A percentile compares a stretch with the other conserved stretches of the same genome.
phyloP scores from a whole-genome alignment of 2,888 invertebrate species.

The Rhamnusium bicolor region DNA sequence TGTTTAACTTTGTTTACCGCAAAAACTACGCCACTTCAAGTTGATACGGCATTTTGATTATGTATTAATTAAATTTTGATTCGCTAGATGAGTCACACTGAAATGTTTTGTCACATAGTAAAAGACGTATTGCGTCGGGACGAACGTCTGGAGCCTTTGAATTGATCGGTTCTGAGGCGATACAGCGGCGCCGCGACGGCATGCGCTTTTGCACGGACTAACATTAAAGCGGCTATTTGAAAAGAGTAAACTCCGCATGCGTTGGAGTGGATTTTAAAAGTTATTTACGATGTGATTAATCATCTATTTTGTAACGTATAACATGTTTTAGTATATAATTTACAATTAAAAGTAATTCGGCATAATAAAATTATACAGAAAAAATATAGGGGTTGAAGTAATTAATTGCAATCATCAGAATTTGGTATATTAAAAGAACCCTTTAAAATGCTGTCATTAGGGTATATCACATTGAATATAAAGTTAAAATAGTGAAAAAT shows the following conservation, averaged over 20 bases:
- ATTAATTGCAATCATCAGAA: no score
- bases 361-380: no score
- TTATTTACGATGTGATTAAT: no score
- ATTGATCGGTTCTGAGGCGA: conserved; percentile 58
- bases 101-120: conserved; percentile 31
- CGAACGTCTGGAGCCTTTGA: conserved; percentile 46
- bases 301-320: no score
- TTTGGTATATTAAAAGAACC: no score
- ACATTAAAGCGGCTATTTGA: neutral
- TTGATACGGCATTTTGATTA: conserved; percentile 17
- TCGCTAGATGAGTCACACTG: conserved; percentile 23
- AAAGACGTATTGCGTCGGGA: conserved; percentile 41
- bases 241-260: conserved; percentile 13
- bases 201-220: conserved; percentile 54
- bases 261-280: neutral
- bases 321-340: no score
- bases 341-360: no score
- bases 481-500: no score
- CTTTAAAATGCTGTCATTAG: no score
- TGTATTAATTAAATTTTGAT: conserved; percentile 16
- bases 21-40: neutral
- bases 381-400: no score
- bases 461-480: no score
- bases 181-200: conserved; percentile 61
- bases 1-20: neutral